These are phyloP conservation scores for Pycnonotus jocosus DNA, from an alignment of 2,113 vertebrate genomes.

Conservation along the genomic window DNA sequence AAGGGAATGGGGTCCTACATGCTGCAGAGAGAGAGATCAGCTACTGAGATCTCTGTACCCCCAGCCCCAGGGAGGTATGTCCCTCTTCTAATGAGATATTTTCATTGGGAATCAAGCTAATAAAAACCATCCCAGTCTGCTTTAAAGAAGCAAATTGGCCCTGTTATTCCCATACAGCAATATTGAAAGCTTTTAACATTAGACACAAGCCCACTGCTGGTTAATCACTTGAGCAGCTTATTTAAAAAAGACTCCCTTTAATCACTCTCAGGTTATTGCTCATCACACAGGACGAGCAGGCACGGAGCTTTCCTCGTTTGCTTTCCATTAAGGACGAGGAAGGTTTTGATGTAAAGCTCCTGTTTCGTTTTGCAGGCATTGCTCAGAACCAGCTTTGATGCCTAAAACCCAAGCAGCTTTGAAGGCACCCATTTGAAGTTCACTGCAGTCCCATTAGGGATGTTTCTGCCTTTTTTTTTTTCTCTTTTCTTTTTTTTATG, in stretches of 20 bases:
- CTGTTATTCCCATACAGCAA: background rate
- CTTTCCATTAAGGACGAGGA: conserved; percentile 19
- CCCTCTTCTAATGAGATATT: background rate
- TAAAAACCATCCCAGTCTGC: background rate
- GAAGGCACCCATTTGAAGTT: background rate
- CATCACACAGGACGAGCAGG: background rate
- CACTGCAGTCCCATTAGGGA: background rate
- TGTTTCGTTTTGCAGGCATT: background rate
- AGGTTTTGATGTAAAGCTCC: conserved; percentile 10
- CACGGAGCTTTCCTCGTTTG: background rate
- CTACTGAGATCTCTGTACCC: background rate
- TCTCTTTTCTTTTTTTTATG: too few relatives aligned
- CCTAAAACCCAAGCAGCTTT: conserved; percentile 4
- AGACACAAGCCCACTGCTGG: background rate
- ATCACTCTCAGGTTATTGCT: background rate
- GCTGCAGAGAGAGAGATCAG: background rate
- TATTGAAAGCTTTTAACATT: background rate
- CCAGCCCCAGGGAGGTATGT: background rate
- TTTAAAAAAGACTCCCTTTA: background rate
- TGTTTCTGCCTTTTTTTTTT: background rate
- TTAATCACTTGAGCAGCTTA: background rate
- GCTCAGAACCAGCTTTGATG: conserved; percentile 28
- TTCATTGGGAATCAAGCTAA: background rate
- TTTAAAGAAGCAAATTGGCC: background rate
- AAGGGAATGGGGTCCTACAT: background rate